Evolutionary conservation across 2,797 vertebrate genomes (phyloP).

Genomic region (Momotus momota): DNA sequence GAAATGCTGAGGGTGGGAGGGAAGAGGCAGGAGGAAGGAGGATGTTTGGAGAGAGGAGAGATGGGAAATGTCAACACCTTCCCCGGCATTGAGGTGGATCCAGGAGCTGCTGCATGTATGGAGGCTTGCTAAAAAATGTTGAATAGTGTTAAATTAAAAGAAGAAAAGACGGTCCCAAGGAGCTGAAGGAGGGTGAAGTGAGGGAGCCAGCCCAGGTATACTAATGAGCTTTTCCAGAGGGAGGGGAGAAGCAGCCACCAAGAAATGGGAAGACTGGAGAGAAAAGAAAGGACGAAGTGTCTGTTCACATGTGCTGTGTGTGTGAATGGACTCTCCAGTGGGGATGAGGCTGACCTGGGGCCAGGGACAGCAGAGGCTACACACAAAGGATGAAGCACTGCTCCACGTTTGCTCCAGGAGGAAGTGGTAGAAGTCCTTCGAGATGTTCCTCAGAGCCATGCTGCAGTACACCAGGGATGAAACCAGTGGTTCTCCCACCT

Average conservation of each 20-base stretch:
- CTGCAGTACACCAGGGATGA: not conserved
- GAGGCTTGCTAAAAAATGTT: not conserved
- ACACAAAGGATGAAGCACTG: fast-evolving
- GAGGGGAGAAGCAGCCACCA: not conserved
- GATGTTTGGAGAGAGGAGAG: not conserved
- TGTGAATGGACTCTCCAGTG: too few relatives aligned
- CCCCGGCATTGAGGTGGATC: not conserved
- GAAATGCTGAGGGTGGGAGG: not conserved
- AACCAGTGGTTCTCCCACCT: not conserved
- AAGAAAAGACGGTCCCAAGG: not conserved
- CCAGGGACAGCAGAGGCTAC: not conserved
- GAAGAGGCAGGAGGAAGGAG: not conserved
- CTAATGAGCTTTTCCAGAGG: not conserved
- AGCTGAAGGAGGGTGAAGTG: not conserved
- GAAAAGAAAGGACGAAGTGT: not conserved
- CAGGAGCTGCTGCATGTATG: not conserved
- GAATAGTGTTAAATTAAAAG: not conserved
- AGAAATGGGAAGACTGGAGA: not conserved
- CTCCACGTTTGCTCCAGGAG: fast-evolving
- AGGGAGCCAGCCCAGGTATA: not conserved
- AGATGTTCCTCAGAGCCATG: not conserved
- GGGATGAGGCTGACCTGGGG: not conserved
- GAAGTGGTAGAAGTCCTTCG: not conserved
- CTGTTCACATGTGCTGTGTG: fast-evolving
- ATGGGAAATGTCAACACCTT: not conserved